Base-by-base conservation (phyloP, 2,113 vertebrate species). In the Alethe diademata region DNA sequence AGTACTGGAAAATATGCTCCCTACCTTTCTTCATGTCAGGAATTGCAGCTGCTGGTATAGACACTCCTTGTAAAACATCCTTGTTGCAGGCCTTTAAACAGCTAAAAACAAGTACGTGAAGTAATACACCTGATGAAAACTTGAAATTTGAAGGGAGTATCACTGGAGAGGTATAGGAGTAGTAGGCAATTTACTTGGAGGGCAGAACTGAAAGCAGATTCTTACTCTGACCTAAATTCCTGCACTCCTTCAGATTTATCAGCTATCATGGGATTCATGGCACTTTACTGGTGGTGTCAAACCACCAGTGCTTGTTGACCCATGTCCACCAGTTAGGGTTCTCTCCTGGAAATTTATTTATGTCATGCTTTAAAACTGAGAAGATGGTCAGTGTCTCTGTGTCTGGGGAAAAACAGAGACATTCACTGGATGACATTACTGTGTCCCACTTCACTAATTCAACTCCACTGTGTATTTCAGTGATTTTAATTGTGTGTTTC, bases 21-120 rank as follows among this genome's bases (percentile, higher is more conserved):
- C 69, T 96, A 94, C 95, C 93, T 97, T 96, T 90, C 51, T 85
- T 78, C 28, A 8, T 90, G 81, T 87, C n/a, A 67, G 48, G 61
- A 58, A 57, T 93, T 81, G 40, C 38, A 87, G 12, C 48, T 78
- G 36, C 48, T 56, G 57, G 5, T 78, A 67, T 62, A 74, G 42
- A 28, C 11, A 53, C 19, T 64, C 22, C 61, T 67, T 81, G 56
- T 67, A 14, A 47, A 67, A 36, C 6, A 56, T 23, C 36, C 6
- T 17, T 48, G 13, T 38, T 60, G 12, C 42, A 48, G 36, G 19
- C n/a, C 19, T 69, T 87, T 78, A 48, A 75, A 81, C 36, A 71
- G 6, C 51, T 78, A 36, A 71, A 24, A 50, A 33, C 9, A 38
- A 62, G 22, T 72, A 69, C 66, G 12, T 20, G 33, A 47, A 75